Percentiles rank a stretch among this genome's conserved stretches.
phyloP scores from a whole-genome alignment of 2,888 invertebrate genomes.

The Parascotia fuliginaria region DNA sequence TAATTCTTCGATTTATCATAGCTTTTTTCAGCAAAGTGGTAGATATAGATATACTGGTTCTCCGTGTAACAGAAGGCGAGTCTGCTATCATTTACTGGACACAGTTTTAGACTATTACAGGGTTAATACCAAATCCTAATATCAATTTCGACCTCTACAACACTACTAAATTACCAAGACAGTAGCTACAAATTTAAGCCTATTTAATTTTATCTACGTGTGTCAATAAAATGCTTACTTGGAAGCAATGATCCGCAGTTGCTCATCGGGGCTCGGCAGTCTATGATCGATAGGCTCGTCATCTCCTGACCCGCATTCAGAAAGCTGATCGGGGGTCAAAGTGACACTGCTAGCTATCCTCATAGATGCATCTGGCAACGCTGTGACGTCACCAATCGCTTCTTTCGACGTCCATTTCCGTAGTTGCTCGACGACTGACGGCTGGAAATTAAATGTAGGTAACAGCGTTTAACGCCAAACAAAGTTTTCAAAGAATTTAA shows the following conservation, averaged over 20 bases:
- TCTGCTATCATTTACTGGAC: too few species aligned
- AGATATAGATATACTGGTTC: too few species aligned
- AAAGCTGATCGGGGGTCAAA: slow-evolving; percentile 81
- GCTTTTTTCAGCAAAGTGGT: too few species aligned
- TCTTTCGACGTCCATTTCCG: slow-evolving; percentile 94
- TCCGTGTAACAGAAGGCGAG: too few species aligned
- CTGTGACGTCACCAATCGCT: slow-evolving; percentile 93
- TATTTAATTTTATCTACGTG: too few species aligned
- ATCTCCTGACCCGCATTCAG: slow-evolving; percentile 86
- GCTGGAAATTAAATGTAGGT: slow-evolving; percentile 84
- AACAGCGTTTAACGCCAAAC: neutral
- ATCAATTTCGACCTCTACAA: neutral
- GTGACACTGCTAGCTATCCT: slow-evolving; percentile 87
- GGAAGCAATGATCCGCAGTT: slow-evolving; percentile 92
- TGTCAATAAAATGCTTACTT: slow-evolving; percentile 84
- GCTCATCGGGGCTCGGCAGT: slow-evolving; percentile 95
- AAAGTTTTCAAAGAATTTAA: too few species aligned
- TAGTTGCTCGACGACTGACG: slow-evolving; percentile 91
- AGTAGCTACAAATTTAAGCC: too few species aligned
- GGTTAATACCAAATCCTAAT: too few species aligned
- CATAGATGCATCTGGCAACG: slow-evolving; percentile 91
- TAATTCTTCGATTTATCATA: too few species aligned
- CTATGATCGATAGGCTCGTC: slow-evolving; percentile 92
- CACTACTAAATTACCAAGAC: too few species aligned
- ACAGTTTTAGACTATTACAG: too few species aligned